Evolutionary conservation across 2,888 invertebrate species (phyloP).

Genomic region (Agriopis aurantiaria): DNA sequence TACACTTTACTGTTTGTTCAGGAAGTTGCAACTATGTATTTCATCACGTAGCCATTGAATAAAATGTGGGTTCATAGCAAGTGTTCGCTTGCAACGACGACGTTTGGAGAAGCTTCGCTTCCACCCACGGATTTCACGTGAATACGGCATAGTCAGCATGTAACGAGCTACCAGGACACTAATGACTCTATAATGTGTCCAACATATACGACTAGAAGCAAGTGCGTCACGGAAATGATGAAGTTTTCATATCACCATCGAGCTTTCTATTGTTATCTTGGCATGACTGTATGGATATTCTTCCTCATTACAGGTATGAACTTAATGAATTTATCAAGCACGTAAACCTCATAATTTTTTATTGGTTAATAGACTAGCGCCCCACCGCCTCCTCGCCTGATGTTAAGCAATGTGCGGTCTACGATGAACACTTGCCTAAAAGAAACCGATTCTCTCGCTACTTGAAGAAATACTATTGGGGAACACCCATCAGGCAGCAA

Average conservation of each 20-base stretch:
- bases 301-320: constrained; percentile 90
- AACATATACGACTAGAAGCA: constrained; percentile 56
- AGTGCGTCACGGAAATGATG: constrained; percentile 71
- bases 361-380: no score
- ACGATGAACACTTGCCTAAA: no score
- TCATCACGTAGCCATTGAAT: background rate
- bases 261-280: constrained; percentile 93
- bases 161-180: background rate
- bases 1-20: no score
- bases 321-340: background rate
- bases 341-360: no score
- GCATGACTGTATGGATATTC: constrained; percentile 94
- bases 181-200: constrained; percentile 34
- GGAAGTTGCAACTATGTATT: background rate
- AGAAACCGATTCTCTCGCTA: no score
- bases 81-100: background rate
- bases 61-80: background rate
- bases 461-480: no score
- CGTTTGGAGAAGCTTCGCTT: background rate
- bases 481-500: no score
- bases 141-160: constrained; percentile 13
- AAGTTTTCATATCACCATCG: constrained; percentile 89
- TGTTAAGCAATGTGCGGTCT: no score
- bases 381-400: no score
- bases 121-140: background rate